A percentile compares a stretch with the other conserved stretches of the same genome.
Evolutionary conservation across 2,888 invertebrate genomes (phyloP).

Genomic region (Beris morrisii): DNA sequence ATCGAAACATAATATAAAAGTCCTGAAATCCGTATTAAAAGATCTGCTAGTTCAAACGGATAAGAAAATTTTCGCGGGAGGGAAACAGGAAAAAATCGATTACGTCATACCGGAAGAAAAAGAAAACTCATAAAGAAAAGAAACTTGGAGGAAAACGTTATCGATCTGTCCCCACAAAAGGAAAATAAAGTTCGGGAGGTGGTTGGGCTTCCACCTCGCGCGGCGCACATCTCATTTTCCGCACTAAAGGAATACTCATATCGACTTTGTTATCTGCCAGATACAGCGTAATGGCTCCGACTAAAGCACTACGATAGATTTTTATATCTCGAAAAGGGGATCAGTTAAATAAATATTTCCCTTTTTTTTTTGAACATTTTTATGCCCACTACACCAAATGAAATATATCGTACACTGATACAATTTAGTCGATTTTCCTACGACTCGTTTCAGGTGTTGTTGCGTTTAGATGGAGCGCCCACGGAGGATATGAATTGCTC

Average conservation of each 20-base stretch:
- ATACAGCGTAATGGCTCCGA: not conserved
- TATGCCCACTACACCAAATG: slow-evolving; percentile 2
- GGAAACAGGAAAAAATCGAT: no score
- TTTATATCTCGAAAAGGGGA: slow-evolving; percentile 12
- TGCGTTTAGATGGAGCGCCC: no score
- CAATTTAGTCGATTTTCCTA: not conserved
- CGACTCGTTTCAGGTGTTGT: slow-evolving; percentile 1
- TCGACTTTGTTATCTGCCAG: not conserved
- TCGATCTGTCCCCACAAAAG: not conserved
- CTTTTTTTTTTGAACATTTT: not conserved
- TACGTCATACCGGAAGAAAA: no score
- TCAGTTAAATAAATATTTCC: slow-evolving; percentile 17
- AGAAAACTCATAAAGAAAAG: no score
- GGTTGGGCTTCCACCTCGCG: not conserved
- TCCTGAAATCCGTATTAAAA: no score
- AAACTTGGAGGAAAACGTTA: no score
- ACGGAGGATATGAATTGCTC: no score
- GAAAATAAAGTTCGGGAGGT: not conserved
- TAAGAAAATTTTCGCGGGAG: no score
- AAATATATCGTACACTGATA: not conserved
- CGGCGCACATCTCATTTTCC: not conserved
- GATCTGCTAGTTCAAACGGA: no score
- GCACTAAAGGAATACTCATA: not conserved
- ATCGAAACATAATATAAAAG: no score
- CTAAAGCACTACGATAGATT: not conserved